Evolutionary conservation across 2,797 vertebrate genomes (phyloP).

Genomic region (Staurois parvus): DNA sequence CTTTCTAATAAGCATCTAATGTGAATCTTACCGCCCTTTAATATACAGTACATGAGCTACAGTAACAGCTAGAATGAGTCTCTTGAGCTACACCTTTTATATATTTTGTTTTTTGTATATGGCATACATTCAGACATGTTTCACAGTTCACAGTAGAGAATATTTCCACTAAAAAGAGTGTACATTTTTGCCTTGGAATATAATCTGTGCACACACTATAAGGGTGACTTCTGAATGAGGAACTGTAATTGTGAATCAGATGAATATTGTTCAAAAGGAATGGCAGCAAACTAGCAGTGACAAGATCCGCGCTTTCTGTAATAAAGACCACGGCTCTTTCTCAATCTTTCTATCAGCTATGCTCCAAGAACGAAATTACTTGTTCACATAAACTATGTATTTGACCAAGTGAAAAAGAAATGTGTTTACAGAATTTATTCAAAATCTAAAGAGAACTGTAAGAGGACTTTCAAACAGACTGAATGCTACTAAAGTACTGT

Average conservation of each 20-base stretch:
- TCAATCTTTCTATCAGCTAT: conserved; percentile 22
- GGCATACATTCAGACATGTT: neutral
- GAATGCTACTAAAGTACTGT: neutral
- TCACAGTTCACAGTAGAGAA: neutral
- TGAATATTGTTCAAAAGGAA: neutral
- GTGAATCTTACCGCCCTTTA: too few species aligned
- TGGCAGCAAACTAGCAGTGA: conserved; percentile 15
- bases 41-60: neutral
- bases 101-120: neutral
- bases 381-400: neutral
- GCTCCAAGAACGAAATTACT: conserved; percentile 6
- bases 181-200: neutral
- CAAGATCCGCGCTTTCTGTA: conserved; percentile 9
- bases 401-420: neutral
- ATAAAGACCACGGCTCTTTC: neutral
- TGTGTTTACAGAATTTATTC: neutral
- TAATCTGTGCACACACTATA: conserved; percentile 5
- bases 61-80: neutral
- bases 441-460: neutral
- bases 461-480: too few species aligned
- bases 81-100: neutral
- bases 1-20: neutral
- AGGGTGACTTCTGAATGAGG: neutral
- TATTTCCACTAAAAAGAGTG: neutral
- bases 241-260: neutral